phyloP scores from a whole-genome alignment of 2,113 vertebrate species.

The Neotoma lepida region DNA sequence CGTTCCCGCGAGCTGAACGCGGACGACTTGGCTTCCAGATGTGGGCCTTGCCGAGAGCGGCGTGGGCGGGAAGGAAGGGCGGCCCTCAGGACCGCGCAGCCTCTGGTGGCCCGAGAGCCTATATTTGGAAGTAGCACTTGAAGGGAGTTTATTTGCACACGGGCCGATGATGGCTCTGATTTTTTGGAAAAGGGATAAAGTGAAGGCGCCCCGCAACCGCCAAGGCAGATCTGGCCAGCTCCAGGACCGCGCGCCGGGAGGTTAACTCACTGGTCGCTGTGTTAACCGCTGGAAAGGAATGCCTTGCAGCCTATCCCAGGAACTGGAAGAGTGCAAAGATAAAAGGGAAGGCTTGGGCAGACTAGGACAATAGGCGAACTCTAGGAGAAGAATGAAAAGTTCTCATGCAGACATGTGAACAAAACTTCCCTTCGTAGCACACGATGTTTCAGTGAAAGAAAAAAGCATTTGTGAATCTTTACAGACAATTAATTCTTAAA shows the following conservation, averaged over 20 bases:
- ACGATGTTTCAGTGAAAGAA: background rate
- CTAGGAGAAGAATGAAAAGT: background rate
- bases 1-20: background rate
- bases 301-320: conserved; percentile 59
- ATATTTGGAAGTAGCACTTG: conserved; percentile 61
- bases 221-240: background rate
- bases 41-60: conserved; percentile 68
- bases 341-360: background rate
- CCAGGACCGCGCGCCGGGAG: conserved; percentile 47
- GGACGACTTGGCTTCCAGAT: conserved; percentile 77
- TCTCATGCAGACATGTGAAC: background rate
- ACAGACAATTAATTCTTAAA: background rate
- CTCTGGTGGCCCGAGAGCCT: conserved; percentile 50
- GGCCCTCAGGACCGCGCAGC: conserved; percentile 46
- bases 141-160: conserved; percentile 6
- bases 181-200: conserved; percentile 60
- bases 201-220: background rate
- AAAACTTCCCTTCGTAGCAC: background rate
- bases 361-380: background rate
- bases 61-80: conserved; percentile 37
- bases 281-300: conserved; percentile 55
- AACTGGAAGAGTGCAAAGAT: conserved; percentile 66
- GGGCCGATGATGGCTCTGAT: background rate
- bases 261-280: conserved; percentile 56
- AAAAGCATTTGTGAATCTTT: background rate